phyloP scores from a whole-genome alignment of 2,888 invertebrate genomes.

The Pantelozetes paolii region DNA sequence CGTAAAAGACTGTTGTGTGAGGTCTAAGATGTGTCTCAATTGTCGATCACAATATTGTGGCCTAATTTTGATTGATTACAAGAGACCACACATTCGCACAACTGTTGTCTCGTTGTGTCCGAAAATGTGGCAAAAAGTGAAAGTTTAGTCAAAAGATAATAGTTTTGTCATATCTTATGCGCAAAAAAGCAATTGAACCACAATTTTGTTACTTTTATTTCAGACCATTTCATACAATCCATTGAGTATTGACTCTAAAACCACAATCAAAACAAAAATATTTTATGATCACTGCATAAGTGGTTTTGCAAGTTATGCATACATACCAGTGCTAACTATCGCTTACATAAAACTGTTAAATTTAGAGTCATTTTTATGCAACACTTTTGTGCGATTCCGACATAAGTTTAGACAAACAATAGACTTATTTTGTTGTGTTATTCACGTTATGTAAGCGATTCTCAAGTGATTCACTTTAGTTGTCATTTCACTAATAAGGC shows the following conservation, averaged over 20 bases:
- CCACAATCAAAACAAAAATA: not conserved
- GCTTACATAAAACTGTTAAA: not conserved
- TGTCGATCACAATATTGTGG: slow-evolving; percentile 40
- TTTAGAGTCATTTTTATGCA: not conserved
- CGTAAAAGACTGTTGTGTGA: slow-evolving; percentile 29
- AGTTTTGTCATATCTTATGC: slow-evolving; percentile 18
- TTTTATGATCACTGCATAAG: not conserved
- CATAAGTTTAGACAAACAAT: not conserved
- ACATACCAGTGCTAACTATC: not conserved
- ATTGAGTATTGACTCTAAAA: not conserved
- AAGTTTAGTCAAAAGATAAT: slow-evolving; percentile 19
- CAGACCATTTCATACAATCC: not conserved
- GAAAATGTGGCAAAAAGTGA: slow-evolving; percentile 11
- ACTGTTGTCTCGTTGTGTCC: not conserved
- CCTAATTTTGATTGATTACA: slow-evolving; percentile 41
- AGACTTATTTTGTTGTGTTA: not conserved
- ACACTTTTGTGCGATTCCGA: not conserved
- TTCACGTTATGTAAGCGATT: not conserved
- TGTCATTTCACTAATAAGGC: slow-evolving; percentile 32
- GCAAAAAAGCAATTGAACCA: not conserved
- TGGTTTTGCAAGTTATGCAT: not conserved
- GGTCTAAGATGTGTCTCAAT: slow-evolving; percentile 33
- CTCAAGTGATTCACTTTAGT: slow-evolving; percentile 18
- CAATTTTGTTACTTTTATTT: slow-evolving; percentile 4
- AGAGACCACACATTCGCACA: slow-evolving; percentile 38